phyloP scores from a whole-genome alignment of 2,888 invertebrate genomes.

The Polia nebulosa region DNA sequence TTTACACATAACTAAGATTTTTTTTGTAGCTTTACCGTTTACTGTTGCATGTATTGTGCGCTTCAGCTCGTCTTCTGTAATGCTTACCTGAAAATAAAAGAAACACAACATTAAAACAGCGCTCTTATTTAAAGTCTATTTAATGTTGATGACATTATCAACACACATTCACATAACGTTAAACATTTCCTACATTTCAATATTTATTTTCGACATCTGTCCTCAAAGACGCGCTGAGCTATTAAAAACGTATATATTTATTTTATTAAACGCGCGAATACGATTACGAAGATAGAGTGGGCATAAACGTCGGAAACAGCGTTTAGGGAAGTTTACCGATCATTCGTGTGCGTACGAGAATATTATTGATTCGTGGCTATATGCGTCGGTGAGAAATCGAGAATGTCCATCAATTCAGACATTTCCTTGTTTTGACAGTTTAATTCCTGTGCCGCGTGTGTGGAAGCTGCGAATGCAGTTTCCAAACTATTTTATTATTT shows the following conservation, averaged over 20 bases:
- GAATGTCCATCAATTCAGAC: constrained; percentile 63
- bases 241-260: constrained; percentile 54
- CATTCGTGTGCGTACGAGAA: constrained; percentile 31
- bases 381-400: constrained; percentile 44
- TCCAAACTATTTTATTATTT: too few relatives aligned
- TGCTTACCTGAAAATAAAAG: constrained; percentile 52
- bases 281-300: constrained; percentile 53
- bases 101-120: not conserved
- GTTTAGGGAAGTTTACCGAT: constrained; percentile 55
- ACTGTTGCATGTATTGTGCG: not conserved
- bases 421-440: constrained; percentile 75
- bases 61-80: not conserved
- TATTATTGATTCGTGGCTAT: constrained; percentile 49
- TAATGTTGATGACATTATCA: constrained; percentile 2
- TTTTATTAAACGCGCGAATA: constrained; percentile 35
- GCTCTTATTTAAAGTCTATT: not conserved
- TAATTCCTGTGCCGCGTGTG: constrained; percentile 59
- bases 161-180: constrained; percentile 11
- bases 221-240: constrained; percentile 36
- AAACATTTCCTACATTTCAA: constrained; percentile 20
- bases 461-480: not conserved
- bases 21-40: not conserved
- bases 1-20: too few relatives aligned
- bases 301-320: constrained; percentile 54
- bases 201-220: constrained; percentile 48